Percentiles rank a stretch among this genome's conserved stretches.
Evolutionary conservation across 2,888 invertebrate genomes (phyloP).

Genomic region (Eurytoma californica): DNA sequence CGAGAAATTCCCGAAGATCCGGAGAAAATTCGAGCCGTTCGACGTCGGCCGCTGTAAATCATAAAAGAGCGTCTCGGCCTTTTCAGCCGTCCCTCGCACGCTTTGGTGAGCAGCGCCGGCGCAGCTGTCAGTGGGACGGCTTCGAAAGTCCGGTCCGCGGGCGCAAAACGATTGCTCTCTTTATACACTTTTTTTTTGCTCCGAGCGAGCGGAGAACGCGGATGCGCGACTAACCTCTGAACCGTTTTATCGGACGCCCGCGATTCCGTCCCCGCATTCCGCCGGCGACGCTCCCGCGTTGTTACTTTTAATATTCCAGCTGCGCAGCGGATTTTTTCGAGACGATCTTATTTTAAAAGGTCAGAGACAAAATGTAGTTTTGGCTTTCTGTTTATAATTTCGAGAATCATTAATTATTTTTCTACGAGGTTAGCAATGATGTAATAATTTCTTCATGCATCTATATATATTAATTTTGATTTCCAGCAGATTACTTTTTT

Average conservation of each 20-base stretch:
- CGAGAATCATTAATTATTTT: too few species aligned
- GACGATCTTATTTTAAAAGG: too few species aligned
- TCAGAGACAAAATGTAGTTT: too few species aligned
- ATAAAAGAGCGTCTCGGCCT: background rate
- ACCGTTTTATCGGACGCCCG: conserved; percentile 8
- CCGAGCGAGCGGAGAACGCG: conserved; percentile 1
- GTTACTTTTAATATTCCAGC: too few species aligned
- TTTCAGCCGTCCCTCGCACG: background rate
- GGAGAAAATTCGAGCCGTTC: background rate
- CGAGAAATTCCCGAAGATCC: background rate
- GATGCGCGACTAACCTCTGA: conserved; percentile 12
- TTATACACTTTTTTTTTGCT: conserved; percentile 11
- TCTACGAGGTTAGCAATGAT: too few species aligned
- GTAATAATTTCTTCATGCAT: too few species aligned
- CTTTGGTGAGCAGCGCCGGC: conserved; percentile 1
- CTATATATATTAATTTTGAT: too few species aligned
- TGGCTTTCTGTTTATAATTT: too few species aligned
- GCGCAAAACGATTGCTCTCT: conserved; percentile 11
- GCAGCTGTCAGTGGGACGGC: conserved; percentile 17
- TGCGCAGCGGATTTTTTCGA: too few species aligned
- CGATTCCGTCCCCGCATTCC: too few species aligned
- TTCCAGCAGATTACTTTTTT: too few species aligned
- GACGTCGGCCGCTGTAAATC: background rate
- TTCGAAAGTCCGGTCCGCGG: conserved; percentile 24
- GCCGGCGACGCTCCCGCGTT: too few species aligned